Evolutionary conservation across 2,113 vertebrate genomes (phyloP).

Genomic region (Onychorhynchus coronatus): DNA sequence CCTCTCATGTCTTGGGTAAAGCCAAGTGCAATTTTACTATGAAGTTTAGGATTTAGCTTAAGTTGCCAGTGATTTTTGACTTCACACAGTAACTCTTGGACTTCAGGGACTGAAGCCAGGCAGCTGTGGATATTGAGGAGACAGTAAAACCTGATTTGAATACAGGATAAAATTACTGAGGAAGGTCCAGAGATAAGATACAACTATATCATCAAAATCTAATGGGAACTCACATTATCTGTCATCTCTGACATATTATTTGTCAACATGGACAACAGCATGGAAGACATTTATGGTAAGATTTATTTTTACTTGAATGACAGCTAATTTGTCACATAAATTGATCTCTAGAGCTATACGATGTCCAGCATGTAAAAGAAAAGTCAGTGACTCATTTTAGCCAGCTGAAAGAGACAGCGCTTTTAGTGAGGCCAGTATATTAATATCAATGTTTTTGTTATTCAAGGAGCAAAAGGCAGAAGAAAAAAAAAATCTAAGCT

Average conservation of each 20-base stretch:
- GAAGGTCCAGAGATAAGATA: not conserved
- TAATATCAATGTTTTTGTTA: not conserved
- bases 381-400: not conserved
- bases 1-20: not conserved
- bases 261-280: not conserved
- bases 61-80: not conserved
- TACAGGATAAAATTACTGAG: not conserved
- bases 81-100: not conserved
- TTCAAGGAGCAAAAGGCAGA: not conserved
- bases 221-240: not conserved
- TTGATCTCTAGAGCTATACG: not conserved
- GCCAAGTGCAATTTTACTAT: not conserved
- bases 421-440: not conserved
- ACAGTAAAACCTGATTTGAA: not conserved
- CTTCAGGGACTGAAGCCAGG: not conserved
- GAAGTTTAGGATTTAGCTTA: not conserved
- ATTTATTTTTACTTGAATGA: constrained; percentile 24
- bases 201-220: not conserved
- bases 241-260: not conserved
- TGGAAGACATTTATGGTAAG: not conserved
- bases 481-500: not conserved
- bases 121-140: not conserved
- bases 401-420: not conserved
- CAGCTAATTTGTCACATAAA: constrained; percentile 12
- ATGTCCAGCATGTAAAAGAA: not conserved